Conservation (phyloP, 2,113 vertebrate genomes). For the Morphnarchus princeps region DNA sequence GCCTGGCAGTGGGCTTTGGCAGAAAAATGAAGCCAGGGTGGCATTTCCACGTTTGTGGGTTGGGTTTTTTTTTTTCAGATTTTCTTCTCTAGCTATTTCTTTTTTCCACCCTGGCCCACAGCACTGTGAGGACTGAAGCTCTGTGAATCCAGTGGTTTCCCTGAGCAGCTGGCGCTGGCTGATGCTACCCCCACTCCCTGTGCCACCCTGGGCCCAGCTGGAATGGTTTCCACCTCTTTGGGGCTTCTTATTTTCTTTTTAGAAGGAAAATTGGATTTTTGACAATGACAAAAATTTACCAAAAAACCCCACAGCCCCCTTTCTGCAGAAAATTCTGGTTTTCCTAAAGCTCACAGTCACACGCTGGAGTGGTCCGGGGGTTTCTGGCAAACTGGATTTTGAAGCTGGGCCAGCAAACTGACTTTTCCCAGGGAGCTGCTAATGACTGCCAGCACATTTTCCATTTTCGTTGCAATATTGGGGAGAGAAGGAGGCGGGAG, state of each 20-base stretch:
- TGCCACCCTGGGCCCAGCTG: fast-evolving
- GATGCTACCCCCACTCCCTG: too few species aligned
- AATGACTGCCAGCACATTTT: neutral
- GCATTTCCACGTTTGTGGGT: neutral
- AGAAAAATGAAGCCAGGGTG: neutral
- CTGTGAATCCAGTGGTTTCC: neutral
- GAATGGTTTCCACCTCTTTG: neutral
- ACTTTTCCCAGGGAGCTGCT: neutral
- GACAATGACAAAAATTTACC: neutral
- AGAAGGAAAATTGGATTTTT: neutral
- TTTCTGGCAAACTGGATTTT: neutral
- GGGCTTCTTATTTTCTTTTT: neutral
- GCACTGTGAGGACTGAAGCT: neutral
- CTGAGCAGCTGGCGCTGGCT: neutral
- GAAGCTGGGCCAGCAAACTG: neutral
- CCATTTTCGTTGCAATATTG: neutral
- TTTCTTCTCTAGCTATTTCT: neutral
- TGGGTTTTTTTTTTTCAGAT: neutral
- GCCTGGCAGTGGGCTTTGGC: neutral
- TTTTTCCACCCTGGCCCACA: fast-evolving
- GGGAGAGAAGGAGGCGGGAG: neutral
- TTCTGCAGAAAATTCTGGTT: neutral
- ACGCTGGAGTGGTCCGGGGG: fast-evolving
- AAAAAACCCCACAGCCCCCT: neutral
- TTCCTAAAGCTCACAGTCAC: fast-evolving